phyloP scores from a whole-genome alignment of 2,113 vertebrate species.

The Tricholaema leucomelas region DNA sequence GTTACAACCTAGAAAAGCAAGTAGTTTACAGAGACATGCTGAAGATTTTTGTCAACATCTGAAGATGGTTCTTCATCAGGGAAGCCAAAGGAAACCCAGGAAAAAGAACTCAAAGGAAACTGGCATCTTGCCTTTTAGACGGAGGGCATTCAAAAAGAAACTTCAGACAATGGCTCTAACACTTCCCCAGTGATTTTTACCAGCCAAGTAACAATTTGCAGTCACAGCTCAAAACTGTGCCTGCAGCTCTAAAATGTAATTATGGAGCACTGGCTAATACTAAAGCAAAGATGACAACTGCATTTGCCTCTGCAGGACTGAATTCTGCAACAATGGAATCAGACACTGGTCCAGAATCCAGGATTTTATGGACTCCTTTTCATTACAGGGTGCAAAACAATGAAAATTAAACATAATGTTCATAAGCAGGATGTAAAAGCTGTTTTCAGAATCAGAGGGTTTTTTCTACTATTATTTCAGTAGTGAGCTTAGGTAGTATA shows the following conservation, averaged over 20 bases:
- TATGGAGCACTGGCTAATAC: conserved; percentile 18
- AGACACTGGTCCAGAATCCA: conserved; percentile 33
- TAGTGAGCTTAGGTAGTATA: neutral
- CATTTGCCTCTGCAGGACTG: conserved; percentile 35
- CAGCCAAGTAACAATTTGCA: conserved; percentile 44
- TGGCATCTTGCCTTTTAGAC: neutral
- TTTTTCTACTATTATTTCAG: neutral
- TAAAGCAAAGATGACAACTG: conserved; percentile 33
- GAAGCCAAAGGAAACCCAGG: conserved; percentile 24
- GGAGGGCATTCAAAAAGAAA: conserved; percentile 19
- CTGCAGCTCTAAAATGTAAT: conserved; percentile 32
- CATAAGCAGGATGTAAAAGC: neutral
- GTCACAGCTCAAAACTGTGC: conserved; percentile 32
- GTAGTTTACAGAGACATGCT: neutral
- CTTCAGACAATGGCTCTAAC: conserved; percentile 40
- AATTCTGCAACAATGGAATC: conserved; percentile 45
- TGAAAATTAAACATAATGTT: conserved; percentile 10
- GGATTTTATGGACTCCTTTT: conserved; percentile 25
- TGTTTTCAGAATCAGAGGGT: conserved; percentile 30
- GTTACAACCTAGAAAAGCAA: neutral
- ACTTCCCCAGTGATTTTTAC: conserved; percentile 42
- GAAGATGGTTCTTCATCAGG: neutral
- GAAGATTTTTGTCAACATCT: conserved; percentile 17
- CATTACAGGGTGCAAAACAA: conserved; percentile 37
- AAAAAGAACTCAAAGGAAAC: neutral